Conservation (phyloP, 2,888 invertebrate genomes). For the Lagria hirta region DNA sequence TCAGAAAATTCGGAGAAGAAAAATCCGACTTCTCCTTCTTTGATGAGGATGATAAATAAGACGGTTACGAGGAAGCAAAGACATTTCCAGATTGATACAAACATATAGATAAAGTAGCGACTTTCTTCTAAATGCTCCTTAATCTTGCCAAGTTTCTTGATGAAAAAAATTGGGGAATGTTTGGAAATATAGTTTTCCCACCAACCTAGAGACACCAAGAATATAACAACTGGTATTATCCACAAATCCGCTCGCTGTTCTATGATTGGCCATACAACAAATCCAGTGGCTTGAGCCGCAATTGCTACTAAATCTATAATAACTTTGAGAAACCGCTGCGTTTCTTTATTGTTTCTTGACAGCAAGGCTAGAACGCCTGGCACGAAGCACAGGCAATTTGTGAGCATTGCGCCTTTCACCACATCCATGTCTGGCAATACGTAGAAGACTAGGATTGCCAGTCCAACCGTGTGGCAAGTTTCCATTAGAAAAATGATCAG, state of each 20-base stretch:
- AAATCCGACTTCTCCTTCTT: slow-evolving; percentile 74
- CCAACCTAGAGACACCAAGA: slow-evolving; percentile 91
- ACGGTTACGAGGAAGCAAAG: slow-evolving; percentile 74
- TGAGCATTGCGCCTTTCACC: slow-evolving; percentile 93
- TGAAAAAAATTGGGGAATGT: slow-evolving; percentile 77
- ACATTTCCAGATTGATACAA: slow-evolving; percentile 92
- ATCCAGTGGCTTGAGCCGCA: slow-evolving; percentile 85
- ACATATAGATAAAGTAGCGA: slow-evolving; percentile 87
- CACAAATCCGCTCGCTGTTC: slow-evolving; percentile 75
- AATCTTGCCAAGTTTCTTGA: slow-evolving; percentile 73
- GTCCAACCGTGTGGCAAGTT: slow-evolving; percentile 83
- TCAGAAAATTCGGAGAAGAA: slow-evolving; percentile 74
- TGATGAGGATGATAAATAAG: slow-evolving; percentile 70
- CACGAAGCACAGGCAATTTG: slow-evolving; percentile 91
- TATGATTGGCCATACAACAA: slow-evolving; percentile 88
- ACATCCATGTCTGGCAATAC: slow-evolving; percentile 91
- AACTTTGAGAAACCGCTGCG: slow-evolving; percentile 74
- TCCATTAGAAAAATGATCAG: slow-evolving; percentile 79
- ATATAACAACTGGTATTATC: slow-evolving; percentile 82
- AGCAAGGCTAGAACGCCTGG: slow-evolving; percentile 77
- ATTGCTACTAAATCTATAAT: slow-evolving; percentile 84
- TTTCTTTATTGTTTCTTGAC: slow-evolving; percentile 80
- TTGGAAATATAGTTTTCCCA: slow-evolving; percentile 97
- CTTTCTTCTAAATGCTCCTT: slow-evolving; percentile 78
- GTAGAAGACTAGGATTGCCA: slow-evolving; percentile 82